These are phyloP conservation scores for Temnothorax longispinosus DNA, from an alignment of 1,140 invertebrate genomes.

Conservation along the genomic window DNA sequence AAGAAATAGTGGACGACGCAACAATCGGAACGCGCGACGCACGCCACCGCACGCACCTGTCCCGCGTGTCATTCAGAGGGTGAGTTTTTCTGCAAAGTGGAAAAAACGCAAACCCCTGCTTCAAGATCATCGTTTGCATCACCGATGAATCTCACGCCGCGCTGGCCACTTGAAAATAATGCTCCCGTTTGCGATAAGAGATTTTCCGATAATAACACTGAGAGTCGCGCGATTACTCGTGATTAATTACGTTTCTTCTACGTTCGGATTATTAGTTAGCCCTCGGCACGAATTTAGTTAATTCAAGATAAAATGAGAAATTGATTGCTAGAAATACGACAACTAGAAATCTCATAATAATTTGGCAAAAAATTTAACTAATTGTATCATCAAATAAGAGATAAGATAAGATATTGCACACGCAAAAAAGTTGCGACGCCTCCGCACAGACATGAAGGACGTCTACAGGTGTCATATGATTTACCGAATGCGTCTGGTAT, in stretches of 20 bases:
- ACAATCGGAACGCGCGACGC: background rate
- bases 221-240: background rate
- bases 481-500: constrained; percentile 22
- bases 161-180: constrained; percentile 19
- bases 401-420: background rate
- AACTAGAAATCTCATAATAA: background rate
- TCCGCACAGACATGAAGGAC: background rate
- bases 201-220: background rate
- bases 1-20: constrained; percentile 21
- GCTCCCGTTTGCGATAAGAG: background rate
- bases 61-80: background rate
- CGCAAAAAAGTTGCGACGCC: background rate
- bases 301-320: background rate
- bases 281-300: background rate
- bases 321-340: too few relatives aligned
- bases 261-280: background rate
- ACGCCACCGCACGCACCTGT: background rate
- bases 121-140: constrained; percentile 6
- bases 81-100: background rate
- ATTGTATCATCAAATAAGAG: background rate
- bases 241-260: background rate
- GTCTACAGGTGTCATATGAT: constrained; percentile 19
- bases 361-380: background rate
- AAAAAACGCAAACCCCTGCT: background rate
- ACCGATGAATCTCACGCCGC: background rate